Evolutionary conservation across 1,140 invertebrate species (phyloP).

Genomic region (Drosophila mojavensis): DNA sequence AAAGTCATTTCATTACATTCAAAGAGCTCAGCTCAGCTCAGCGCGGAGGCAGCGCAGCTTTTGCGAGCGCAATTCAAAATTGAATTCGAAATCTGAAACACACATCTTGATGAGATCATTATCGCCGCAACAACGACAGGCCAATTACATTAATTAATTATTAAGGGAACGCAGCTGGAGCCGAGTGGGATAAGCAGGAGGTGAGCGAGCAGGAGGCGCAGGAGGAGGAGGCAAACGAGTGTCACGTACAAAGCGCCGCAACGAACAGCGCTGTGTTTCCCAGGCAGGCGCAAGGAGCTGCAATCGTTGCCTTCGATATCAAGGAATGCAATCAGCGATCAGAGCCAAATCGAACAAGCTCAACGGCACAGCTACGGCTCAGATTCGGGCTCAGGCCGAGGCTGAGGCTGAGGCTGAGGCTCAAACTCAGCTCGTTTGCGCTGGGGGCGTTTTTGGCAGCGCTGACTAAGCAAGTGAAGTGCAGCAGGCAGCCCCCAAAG

Average conservation of each 20-base stretch:
- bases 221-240: conserved; percentile 45
- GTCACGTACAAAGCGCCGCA: conserved; percentile 68
- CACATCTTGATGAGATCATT: conserved; percentile 83
- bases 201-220: not conserved
- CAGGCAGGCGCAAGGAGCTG: conserved; percentile 35
- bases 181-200: conserved; percentile 4
- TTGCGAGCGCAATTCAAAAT: conserved; percentile 69
- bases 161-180: conserved; percentile 67
- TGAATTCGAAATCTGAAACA: conserved; percentile 77
- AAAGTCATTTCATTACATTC: conserved; percentile 51
- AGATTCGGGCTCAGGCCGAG: conserved; percentile 4
- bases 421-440: conserved; percentile 38
- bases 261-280: conserved; percentile 57
- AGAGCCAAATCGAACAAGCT: conserved; percentile 63
- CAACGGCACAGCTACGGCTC: conserved; percentile 11
- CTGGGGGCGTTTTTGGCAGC: conserved; percentile 70
- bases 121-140: conserved; percentile 80
- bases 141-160: conserved; percentile 84
- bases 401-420: not conserved
- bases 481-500: conserved; percentile 37
- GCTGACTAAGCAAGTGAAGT: conserved; percentile 70
- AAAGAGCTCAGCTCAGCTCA: not conserved
- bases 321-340: conserved; percentile 76
- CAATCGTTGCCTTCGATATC: conserved; percentile 57
- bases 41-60: not conserved